Base-by-base conservation (phyloP, 2,113 vertebrate species). In the Eleginops maclovinus region DNA sequence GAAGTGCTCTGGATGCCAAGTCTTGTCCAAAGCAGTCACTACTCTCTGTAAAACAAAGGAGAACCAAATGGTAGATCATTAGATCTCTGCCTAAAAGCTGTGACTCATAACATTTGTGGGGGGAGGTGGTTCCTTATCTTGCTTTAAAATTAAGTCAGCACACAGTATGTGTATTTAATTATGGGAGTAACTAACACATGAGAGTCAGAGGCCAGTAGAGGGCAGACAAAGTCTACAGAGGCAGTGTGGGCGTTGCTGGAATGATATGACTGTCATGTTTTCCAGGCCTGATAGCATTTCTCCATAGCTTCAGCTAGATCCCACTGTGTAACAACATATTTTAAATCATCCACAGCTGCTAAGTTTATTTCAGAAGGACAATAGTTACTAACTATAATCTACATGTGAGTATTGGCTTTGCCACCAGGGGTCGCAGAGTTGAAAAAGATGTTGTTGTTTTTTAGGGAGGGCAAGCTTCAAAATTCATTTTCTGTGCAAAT, bases 1-100 rank as follows among this genome's bases (percentile, higher is more conserved):
- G 84, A 99, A 99, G 76, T 99, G 97, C 77, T 99, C 97, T 0
- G 97, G 97, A 77, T 99, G 97, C 97, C 97, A 99, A n/a, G 97
- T 99, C 88, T 96, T 96, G 89, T 99, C 96, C 89, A 99, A 91
- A 59, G 97, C 92, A 4, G 92, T 93, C 69, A 93, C 90, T 44
- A 99, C 97, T 98, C 97, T 98, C 97, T 99, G 95, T 63, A 46
- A 84, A 70, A 71, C 50, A 67, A 56, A 70, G 11, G 16, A 71
- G 21, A 66, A 31, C 5, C 12, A 77, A 71, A 65, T 2, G 16
- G 12, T 54, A 8, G 81, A 9, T 24, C 5, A 10, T 9, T 67
- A 10, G 41, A 15, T n/a, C 31, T 17, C 43, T 72, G 10, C 6
- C 53, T 3, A 41, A 59, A 62, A 54, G 16, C 14, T 40, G 8